A percentile compares a stretch with the other conserved stretches of the same genome.
These are phyloP conservation scores for Coreoperca whiteheadi DNA, from an alignment of 2,113 vertebrate genomes.

Conservation along the genomic window DNA sequence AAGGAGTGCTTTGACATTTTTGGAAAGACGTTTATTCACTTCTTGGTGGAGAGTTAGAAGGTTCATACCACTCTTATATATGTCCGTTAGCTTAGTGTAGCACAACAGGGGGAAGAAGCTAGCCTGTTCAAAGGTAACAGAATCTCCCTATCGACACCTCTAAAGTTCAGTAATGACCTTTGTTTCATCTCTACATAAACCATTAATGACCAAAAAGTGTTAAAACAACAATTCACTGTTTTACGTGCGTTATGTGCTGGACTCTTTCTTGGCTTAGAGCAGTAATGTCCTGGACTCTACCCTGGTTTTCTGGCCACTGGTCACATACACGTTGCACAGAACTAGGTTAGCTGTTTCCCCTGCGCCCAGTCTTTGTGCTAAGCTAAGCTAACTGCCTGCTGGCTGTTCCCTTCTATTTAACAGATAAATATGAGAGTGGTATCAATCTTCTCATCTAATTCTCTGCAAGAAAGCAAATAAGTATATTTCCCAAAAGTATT, in stretches of 20 bases:
- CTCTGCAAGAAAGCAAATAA: neutral
- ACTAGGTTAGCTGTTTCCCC: neutral
- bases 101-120: neutral
- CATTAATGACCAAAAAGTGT: neutral
- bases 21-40: neutral
- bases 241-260: no score
- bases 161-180: neutral
- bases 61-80: neutral
- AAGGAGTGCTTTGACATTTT: conserved; percentile 1
- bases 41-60: neutral
- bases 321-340: neutral
- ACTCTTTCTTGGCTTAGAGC: neutral
- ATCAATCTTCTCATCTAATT: neutral
- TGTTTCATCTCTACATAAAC: neutral
- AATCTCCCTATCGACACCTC: neutral
- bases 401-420: no score
- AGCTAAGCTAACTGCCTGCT: neutral
- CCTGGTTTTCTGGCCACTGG: neutral
- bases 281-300: neutral
- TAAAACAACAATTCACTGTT: neutral
- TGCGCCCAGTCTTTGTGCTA: neutral
- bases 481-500: neutral
- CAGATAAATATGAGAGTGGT: neutral
- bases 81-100: neutral
- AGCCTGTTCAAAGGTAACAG: neutral